phyloP scores from a whole-genome alignment of 1,140 invertebrate genomes.

The Teleogryllus occipitalis region DNA sequence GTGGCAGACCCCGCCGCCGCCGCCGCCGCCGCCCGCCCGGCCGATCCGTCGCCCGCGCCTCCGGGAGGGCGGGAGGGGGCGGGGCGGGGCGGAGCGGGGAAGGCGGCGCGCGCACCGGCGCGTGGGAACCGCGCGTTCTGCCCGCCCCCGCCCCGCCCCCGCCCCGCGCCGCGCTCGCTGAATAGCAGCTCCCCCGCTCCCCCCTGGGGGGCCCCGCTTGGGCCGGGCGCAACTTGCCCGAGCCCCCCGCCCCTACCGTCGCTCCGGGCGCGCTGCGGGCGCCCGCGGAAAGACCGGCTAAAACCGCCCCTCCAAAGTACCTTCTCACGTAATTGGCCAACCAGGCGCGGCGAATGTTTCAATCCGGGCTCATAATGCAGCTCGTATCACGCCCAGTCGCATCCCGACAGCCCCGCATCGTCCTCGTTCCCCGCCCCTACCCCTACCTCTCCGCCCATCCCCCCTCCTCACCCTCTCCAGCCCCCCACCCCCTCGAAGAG shows the following conservation, averaged over 20 bases:
- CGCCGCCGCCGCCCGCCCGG: too few relatives aligned
- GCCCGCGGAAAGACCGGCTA: not conserved
- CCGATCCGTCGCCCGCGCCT: not conserved
- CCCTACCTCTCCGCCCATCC: too few relatives aligned
- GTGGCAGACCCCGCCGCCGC: too few relatives aligned
- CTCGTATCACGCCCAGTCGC: not conserved
- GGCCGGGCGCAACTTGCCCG: not conserved
- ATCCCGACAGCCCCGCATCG: too few relatives aligned
- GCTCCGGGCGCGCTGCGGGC: not conserved
- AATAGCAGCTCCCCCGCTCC: not conserved
- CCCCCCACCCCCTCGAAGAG: too few relatives aligned
- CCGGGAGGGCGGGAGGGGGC: too few relatives aligned
- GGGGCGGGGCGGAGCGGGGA: too few relatives aligned
- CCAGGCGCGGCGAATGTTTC: not conserved
- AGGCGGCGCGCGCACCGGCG: too few relatives aligned
- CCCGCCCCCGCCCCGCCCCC: too few relatives aligned
- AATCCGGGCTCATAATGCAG: not conserved
- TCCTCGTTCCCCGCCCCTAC: too few relatives aligned
- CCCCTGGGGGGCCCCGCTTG: not conserved
- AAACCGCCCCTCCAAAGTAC: not conserved
- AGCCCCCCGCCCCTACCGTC: too few relatives aligned
- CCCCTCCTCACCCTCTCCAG: too few relatives aligned
- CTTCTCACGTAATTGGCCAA: not conserved
- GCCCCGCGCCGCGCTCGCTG: not conserved
- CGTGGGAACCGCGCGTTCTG: not conserved